Conservation (phyloP, 2,113 vertebrate species). For the Tamias sibiricus region DNA sequence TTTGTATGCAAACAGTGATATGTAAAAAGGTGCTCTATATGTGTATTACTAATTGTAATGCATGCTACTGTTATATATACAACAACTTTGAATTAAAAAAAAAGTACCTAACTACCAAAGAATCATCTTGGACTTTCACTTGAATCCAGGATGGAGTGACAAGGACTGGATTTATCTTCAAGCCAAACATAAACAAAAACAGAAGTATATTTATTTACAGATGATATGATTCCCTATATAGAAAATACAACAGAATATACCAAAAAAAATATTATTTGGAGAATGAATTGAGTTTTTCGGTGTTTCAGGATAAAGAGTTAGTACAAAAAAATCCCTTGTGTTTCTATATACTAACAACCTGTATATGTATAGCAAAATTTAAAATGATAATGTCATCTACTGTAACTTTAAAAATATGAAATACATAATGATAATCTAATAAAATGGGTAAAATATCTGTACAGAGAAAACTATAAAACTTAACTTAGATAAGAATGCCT, state of each 20-base stretch:
- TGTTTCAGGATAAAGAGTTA: background rate
- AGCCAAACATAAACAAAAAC: background rate
- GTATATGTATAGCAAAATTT: background rate
- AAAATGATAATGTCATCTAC: background rate
- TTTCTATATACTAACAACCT: background rate
- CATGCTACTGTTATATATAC: too few species aligned
- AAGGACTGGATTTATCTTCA: background rate
- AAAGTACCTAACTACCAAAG: background rate
- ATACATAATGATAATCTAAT: background rate
- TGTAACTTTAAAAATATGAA: background rate
- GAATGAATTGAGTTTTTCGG: background rate
- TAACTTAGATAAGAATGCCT: background rate
- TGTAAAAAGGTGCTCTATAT: too few species aligned
- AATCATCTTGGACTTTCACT: background rate
- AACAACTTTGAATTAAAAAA: too few species aligned
- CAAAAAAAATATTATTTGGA: background rate
- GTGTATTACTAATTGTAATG: too few species aligned
- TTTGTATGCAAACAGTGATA: too few species aligned
- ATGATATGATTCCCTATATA: background rate
- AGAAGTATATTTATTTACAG: background rate
- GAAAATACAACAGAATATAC: background rate
- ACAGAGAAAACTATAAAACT: background rate
- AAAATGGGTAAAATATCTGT: background rate
- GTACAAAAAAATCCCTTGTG: background rate
- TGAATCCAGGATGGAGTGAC: background rate